Percentiles rank a stretch among this genome's conserved stretches.
phyloP scores from a whole-genome alignment of 2,888 invertebrate genomes.

The Plusia festucae region DNA sequence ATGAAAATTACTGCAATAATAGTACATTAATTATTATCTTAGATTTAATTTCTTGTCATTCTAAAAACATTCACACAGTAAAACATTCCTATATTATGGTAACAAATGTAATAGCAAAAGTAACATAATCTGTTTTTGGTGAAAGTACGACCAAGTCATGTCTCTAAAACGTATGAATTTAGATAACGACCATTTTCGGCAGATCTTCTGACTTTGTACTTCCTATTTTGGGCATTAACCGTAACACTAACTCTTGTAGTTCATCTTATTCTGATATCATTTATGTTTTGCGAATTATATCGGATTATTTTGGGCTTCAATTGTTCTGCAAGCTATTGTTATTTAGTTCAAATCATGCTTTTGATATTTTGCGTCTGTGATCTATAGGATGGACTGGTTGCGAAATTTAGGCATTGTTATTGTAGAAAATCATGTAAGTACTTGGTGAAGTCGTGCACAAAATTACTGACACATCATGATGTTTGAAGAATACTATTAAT shows the following conservation, averaged over 20 bases:
- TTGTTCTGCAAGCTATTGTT: conserved; percentile 57
- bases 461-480: conserved; percentile 34
- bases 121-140: conserved; percentile 20
- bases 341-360: conserved; percentile 57
- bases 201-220: conserved; percentile 43
- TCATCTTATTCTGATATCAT: conserved; percentile 43
- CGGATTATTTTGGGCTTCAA: conserved; percentile 49
- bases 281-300: conserved; percentile 50
- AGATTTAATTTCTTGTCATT: too few species aligned
- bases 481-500: conserved; percentile 6
- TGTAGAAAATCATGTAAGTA: conserved; percentile 35
- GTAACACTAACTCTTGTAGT: conserved; percentile 31
- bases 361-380: conserved; percentile 54
- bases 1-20: too few species aligned
- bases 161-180: conserved; percentile 32
- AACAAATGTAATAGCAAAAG: conserved; percentile 7
- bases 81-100: conserved; percentile 3
- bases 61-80: too few species aligned
- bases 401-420: conserved; percentile 51
- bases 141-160: conserved; percentile 52
- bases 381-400: conserved; percentile 50
- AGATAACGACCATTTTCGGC: conserved; percentile 43
- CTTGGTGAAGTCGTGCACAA: conserved; percentile 45
- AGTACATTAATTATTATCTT: too few species aligned
- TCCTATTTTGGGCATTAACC: conserved; percentile 31